These are phyloP conservation scores for Beris chalybata DNA, from an alignment of 2,888 invertebrate species.

Conservation along the genomic window DNA sequence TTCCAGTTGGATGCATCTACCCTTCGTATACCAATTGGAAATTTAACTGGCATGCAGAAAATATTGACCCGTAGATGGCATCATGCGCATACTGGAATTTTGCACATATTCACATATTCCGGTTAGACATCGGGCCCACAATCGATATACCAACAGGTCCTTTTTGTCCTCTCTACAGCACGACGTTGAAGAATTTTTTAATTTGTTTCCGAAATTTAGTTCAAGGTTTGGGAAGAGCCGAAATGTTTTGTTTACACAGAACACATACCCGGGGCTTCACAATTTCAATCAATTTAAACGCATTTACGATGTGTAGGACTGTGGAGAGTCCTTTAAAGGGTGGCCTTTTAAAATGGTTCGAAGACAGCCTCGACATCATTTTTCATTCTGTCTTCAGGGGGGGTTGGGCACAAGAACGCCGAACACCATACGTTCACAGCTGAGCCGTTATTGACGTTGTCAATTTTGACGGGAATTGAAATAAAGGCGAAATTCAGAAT, in stretches of 20 bases:
- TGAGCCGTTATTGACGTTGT: constrained; percentile 33
- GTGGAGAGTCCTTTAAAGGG: constrained; percentile 32
- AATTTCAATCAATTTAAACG: constrained; percentile 7
- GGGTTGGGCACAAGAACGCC: constrained; percentile 10
- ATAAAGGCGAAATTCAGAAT: constrained; percentile 34
- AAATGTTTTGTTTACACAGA: constrained; percentile 9
- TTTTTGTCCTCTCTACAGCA: background rate
- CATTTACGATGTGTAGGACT: background rate
- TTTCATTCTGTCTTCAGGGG: constrained; percentile 41
- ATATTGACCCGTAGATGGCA: constrained; percentile 26
- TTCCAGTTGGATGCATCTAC: constrained; percentile 17
- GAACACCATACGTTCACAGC: constrained; percentile 23
- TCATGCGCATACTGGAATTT: background rate
- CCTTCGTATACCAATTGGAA: constrained; percentile 1
- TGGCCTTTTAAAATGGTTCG: constrained; percentile 35
- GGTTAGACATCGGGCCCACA: background rate
- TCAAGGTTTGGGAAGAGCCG: constrained; percentile 47
- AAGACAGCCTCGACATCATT: constrained; percentile 38
- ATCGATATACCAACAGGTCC: constrained; percentile 27
- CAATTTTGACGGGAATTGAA: constrained; percentile 36
- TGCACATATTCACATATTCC: background rate
- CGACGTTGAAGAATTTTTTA: constrained; percentile 51
- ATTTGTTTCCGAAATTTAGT: constrained; percentile 53
- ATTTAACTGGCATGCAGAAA: background rate
- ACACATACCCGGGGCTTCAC: constrained; percentile 1